Evolutionary conservation across 2,888 invertebrate species (phyloP).

Genomic region (Petrolisthes manimaculis): DNA sequence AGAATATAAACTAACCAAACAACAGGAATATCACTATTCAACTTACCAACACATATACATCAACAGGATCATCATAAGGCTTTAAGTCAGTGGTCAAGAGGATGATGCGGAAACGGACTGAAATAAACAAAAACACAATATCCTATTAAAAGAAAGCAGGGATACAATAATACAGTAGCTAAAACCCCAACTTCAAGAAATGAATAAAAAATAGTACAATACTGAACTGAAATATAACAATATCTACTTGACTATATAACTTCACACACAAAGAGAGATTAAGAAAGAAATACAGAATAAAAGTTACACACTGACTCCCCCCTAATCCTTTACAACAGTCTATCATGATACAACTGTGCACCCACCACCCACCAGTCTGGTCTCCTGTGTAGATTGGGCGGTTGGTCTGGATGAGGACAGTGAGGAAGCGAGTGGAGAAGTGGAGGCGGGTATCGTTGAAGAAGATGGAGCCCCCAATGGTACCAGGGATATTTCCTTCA

Average conservation of each 20-base stretch:
- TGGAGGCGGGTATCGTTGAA: conserved; percentile 70
- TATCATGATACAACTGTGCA: background rate
- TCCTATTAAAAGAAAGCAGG: background rate
- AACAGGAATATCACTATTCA: background rate
- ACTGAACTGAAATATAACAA: background rate
- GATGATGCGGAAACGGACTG: conserved; percentile 70
- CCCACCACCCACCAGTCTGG: conserved; percentile 56
- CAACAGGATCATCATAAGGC: conserved; percentile 70
- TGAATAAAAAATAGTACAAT: background rate
- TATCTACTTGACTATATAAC: background rate
- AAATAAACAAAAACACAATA: background rate
- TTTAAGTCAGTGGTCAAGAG: conserved; percentile 70
- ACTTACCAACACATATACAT: conserved; percentile 26
- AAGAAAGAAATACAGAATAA: background rate
- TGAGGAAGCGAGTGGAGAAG: conserved; percentile 71
- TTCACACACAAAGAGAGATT: background rate
- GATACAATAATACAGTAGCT: background rate
- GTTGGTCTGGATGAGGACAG: conserved; percentile 72
- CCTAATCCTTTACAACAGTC: background rate
- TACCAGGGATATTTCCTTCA: conserved; percentile 70
- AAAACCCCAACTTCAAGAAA: background rate
- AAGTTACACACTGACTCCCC: background rate
- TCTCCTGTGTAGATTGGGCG: conserved; percentile 70
- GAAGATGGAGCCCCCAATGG: conserved; percentile 70
- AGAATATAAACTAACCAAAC: too few species aligned